Evolutionary conservation across 2,797 vertebrate genomes (phyloP).

Genomic region (Etheostoma perlongum): DNA sequence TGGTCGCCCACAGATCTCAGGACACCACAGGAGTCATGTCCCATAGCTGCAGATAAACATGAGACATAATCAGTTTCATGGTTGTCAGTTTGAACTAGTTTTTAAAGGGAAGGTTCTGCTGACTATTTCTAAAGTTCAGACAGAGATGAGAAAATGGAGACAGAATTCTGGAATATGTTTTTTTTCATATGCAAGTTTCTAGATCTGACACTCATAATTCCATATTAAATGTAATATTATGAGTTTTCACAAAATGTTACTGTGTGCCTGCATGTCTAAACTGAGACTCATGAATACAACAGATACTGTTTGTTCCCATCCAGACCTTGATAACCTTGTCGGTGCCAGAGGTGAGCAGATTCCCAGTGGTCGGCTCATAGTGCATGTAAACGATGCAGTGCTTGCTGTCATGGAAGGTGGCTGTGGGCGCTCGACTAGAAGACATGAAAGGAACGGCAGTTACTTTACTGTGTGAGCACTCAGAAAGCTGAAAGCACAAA

Average conservation of each 20-base stretch:
- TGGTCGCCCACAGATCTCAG: slow-evolving; percentile 79
- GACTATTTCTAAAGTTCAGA: not conserved
- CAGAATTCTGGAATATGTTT: no score
- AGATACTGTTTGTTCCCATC: not conserved
- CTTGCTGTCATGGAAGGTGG: slow-evolving; percentile 97
- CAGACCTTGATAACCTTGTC: slow-evolving; percentile 97
- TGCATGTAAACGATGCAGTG: slow-evolving; percentile 94
- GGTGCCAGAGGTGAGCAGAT: slow-evolving; percentile 93
- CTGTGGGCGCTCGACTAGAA: slow-evolving; percentile 93
- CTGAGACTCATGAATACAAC: slow-evolving; percentile 15
- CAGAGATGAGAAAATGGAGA: not conserved
- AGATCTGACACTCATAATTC: no score
- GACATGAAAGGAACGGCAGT: slow-evolving; percentile 24
- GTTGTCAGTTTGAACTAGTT: not conserved
- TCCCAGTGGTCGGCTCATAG: slow-evolving; percentile 94
- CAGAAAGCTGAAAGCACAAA: slow-evolving; percentile 31
- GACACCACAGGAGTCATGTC: slow-evolving; percentile 98
- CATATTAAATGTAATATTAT: no score
- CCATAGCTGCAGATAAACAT: slow-evolving; percentile 89
- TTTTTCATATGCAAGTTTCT: no score
- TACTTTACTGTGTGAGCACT: not conserved
- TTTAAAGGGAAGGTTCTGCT: not conserved
- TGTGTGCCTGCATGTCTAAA: slow-evolving; percentile 12
- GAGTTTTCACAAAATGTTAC: not conserved
- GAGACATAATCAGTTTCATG: not conserved